Evolutionary conservation across 2,797 vertebrate species (phyloP), one percentile per base, ranked within the genome.

Genomic region (Stomatorhinus walkeri): DNA sequence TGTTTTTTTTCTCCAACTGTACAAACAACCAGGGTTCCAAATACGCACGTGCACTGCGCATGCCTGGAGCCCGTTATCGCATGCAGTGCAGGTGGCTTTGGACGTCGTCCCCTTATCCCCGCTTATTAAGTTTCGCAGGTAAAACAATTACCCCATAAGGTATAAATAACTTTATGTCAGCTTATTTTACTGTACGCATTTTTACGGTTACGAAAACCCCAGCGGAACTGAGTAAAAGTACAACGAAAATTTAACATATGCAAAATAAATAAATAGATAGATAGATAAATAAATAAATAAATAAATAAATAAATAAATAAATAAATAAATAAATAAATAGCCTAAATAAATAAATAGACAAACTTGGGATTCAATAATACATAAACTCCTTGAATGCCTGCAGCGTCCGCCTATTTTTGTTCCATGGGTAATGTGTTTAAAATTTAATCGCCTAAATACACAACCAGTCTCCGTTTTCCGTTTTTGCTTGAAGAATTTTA

Each of bases 11-110:
- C 91, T 92, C 91, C 91, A 92, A 94, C 94, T 95, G 93, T 94
- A 95, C 94, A 95, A 94, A 94, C 93, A 90, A 95, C 93, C 94
- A 93, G 93, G 94, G 91, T 93, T 51, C 92, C 89, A 91, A 93
- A 89, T 93, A 90, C 94, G 93, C 93, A 90, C 88, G 92, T 92
- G 93, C 93, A 90, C 93, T 91, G 92, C 92, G 94, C 93, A 89
- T 91, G 89, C 91, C 91, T 89, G 88, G 89, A 91, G 88, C 91
- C 89, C 91, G 91, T 92, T 85, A 72, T 22, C 56, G 89, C 90
- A 88, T 89, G 90, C 92, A 91, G 91, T 92, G 94, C 91, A 91
- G 85, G 92, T 90, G 91, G 91, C 90, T 87, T 90, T 88, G 88
- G 84, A 87, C 72, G 36, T 72, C 48, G 40, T 48, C 48, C 54